Base-by-base conservation (phyloP, 2,797 vertebrate species). In the Sylvia borin region DNA sequence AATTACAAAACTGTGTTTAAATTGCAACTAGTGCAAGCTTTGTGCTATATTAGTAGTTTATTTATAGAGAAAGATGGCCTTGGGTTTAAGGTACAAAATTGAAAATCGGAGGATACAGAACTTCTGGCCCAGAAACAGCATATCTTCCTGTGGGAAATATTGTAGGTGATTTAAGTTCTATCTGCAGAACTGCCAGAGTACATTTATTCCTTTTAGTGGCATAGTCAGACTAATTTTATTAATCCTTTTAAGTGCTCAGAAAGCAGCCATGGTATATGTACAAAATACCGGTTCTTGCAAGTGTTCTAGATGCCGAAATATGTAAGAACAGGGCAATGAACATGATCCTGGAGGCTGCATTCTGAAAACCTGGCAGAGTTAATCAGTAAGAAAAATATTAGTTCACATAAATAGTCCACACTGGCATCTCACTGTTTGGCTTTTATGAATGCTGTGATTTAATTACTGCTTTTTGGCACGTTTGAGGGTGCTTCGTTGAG, bases 181-280 rank as follows among this genome's bases (percentile, higher is more conserved):
- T 67, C 75, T 88, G 32, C 62, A 85, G 55, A 90, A n/a, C 55
- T 76, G 48, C 64, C 48, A 45, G 42, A 51, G 80, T 73, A 27
- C 43, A 5, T 45, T 83, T 90, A 47, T 88, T 90, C 45, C 61
- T 78, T 91, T 57, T 65, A 76, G 34, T 83, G 45, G n/a, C 18
- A 43, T 54, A 62, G 64, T 72, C 78, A 94, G 61, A 51, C 50
- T 89, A 80, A 88, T 96, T 89, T 82, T 78, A 74, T 74, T 92
- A 91, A 80, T 80, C 16, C 29, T 85, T 68, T 80, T 40, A 91
- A 83, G 65, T 88, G 31, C 62, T 89, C 58, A 51, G 71, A 85
- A 84, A 42, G 50, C 54, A 92, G 31, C 24, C 1, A 0, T 85
- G 50, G 50, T 91, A 75, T 43, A 36, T 16, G 10, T 85, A 65